Conservation (phyloP, 2,888 invertebrate genomes). For the Scotopteryx bipunctaria region DNA sequence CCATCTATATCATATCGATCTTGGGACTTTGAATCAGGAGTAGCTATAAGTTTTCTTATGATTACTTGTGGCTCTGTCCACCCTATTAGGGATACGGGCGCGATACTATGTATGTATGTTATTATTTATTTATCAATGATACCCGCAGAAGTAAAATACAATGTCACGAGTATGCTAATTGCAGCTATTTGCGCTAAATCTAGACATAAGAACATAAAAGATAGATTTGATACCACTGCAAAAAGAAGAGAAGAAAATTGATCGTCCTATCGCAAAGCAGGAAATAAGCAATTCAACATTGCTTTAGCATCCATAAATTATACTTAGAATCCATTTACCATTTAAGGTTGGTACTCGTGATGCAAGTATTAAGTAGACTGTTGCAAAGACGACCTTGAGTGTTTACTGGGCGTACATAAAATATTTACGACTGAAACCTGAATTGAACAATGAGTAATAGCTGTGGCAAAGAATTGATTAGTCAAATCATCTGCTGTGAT, state of each 20-base stretch:
- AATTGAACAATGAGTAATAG: background rate
- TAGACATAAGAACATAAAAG: background rate
- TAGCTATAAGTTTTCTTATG: too few species aligned
- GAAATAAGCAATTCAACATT: constrained; percentile 25
- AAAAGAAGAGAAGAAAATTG: constrained; percentile 21
- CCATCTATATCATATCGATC: too few species aligned
- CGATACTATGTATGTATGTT: too few species aligned
- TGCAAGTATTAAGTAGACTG: constrained; percentile 21
- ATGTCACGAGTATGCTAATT: too few species aligned
- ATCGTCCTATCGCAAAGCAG: constrained; percentile 14
- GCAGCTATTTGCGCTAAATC: too few species aligned
- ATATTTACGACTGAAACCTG: constrained; percentile 19
- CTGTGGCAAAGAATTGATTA: constrained; percentile 6
- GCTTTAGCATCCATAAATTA: constrained; percentile 25
- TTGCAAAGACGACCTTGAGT: constrained; percentile 21
- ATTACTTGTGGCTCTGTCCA: too few species aligned
- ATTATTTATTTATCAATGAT: too few species aligned
- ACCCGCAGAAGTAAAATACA: too few species aligned
- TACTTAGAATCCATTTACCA: constrained; percentile 29
- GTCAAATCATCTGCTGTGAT: too few species aligned
- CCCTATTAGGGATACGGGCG: too few species aligned
- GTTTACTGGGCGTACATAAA: constrained; percentile 19
- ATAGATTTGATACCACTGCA: constrained; percentile 1
- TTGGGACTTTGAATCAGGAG: too few species aligned
- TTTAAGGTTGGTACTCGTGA: constrained; percentile 18